phyloP scores from a whole-genome alignment of 1,140 invertebrate genomes.

The Anoplolepis gracilipes region DNA sequence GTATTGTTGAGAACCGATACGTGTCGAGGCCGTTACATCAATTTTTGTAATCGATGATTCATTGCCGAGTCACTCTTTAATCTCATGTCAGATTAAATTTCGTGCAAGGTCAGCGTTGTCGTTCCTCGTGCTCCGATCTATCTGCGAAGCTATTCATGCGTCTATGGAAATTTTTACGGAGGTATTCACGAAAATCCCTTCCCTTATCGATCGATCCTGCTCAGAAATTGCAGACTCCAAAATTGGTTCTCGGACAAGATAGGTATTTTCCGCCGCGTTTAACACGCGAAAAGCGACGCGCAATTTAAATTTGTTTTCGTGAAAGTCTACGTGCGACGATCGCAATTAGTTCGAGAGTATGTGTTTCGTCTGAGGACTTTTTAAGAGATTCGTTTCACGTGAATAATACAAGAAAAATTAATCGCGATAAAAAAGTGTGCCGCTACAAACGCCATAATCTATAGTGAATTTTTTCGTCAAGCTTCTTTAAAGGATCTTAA shows the following conservation, averaged over 20 bases:
- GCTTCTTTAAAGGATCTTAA: neutral
- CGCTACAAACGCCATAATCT: neutral
- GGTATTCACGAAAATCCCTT: constrained; percentile 30
- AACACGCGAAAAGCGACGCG: constrained; percentile 16
- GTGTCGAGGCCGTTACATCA: neutral
- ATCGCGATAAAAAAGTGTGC: neutral
- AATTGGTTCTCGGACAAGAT: constrained; percentile 52
- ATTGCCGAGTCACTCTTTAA: constrained; percentile 25
- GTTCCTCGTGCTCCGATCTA: neutral
- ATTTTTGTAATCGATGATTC: neutral
- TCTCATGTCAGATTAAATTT: constrained; percentile 22
- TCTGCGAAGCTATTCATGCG: constrained; percentile 12
- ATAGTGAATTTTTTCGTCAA: neutral
- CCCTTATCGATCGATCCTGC: constrained; percentile 24
- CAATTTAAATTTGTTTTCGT: constrained; percentile 22
- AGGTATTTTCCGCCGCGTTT: constrained; percentile 47
- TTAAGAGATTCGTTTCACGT: neutral
- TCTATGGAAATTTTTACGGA: constrained; percentile 28
- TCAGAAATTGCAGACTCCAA: constrained; percentile 18
- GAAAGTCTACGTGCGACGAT: neutral
- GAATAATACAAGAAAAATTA: constrained; percentile 22
- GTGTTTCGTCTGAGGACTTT: neutral
- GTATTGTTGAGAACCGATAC: neutral
- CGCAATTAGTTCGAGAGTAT: constrained; percentile 37
- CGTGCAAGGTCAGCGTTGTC: neutral